Conservation (phyloP, 2,113 vertebrate species). For the Podilymbus podiceps region DNA sequence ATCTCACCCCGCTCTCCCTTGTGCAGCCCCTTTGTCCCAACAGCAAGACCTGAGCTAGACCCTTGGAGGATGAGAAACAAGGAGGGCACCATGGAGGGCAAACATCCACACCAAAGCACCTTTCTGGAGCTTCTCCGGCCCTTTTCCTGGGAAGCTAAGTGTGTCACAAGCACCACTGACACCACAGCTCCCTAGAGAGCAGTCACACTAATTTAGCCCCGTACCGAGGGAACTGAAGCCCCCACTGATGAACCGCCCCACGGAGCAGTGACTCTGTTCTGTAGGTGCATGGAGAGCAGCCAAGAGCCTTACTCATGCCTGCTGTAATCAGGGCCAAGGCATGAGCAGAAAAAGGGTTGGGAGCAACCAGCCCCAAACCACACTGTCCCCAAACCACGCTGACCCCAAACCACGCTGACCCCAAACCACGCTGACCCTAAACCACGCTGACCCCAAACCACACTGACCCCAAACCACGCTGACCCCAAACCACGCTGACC, state of each 20-base stretch:
- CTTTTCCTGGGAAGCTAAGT: not conserved
- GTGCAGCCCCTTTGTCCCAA: not conserved
- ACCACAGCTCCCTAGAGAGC: not conserved
- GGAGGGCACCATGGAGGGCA: not conserved
- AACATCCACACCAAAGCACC: not conserved
- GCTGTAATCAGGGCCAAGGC: too few species aligned
- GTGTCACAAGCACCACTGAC: not conserved
- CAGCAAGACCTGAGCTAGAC: not conserved
- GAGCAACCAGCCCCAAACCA: not conserved
- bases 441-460: fast-evolving
- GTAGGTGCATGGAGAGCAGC: not conserved
- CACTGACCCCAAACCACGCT: fast-evolving
- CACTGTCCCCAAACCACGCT: fast-evolving
- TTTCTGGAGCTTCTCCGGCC: not conserved
- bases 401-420: not conserved
- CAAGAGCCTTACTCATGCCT: not conserved
- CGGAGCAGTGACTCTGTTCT: not conserved
- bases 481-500: not conserved
- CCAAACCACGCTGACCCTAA: not conserved
- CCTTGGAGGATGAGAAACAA: too few species aligned
- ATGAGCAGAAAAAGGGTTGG: not conserved
- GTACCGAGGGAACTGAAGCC: not conserved
- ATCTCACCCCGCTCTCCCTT: not conserved
- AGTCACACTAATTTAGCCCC: not conserved
- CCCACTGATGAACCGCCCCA: not conserved